A percentile compares a stretch with the other conserved stretches of the same genome.
Evolutionary conservation across 2,113 vertebrate genomes (phyloP).

Genomic region (Cynocephalus volans): DNA sequence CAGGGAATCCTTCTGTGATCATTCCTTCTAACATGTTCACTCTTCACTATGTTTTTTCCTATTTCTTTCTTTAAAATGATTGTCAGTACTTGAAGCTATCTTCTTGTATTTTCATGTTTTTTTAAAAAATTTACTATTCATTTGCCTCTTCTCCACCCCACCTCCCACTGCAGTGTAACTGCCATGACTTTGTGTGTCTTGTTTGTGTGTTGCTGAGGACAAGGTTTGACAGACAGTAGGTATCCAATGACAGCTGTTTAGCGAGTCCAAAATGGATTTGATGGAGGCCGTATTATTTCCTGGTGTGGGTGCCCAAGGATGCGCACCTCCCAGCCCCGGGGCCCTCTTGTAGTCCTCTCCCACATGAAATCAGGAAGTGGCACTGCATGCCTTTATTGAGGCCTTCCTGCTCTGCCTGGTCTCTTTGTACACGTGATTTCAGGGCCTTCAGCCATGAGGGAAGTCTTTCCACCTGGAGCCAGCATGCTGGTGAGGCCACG

Average conservation of each 20-base stretch:
- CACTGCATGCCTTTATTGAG: too few species aligned
- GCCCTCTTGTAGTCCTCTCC: not conserved
- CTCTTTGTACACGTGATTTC: not conserved
- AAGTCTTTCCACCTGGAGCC: not conserved
- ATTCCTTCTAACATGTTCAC: not conserved
- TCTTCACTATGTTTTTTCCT: not conserved
- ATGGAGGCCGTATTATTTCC: not conserved
- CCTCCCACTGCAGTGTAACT: accelerated
- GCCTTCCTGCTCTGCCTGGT: not conserved
- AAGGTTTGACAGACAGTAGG: too few species aligned
- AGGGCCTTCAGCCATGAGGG: not conserved
- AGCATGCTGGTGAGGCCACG: not conserved
- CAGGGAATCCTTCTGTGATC: not conserved
- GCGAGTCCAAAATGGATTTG: accelerated
- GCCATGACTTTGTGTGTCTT: too few species aligned
- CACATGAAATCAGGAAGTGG: not conserved
- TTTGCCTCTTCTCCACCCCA: not conserved
- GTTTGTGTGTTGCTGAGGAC: not conserved
- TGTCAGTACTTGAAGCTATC: accelerated
- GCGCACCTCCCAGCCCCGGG: not conserved
- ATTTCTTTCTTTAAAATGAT: not conserved
- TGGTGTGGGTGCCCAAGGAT: not conserved
- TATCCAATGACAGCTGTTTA: accelerated
- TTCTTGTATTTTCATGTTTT: too few species aligned
- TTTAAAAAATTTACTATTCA: not conserved